Percentiles rank a stretch among this genome's conserved stretches.
phyloP scores from a whole-genome alignment of 2,797 vertebrate genomes.

The Rhinichthys osculus region DNA sequence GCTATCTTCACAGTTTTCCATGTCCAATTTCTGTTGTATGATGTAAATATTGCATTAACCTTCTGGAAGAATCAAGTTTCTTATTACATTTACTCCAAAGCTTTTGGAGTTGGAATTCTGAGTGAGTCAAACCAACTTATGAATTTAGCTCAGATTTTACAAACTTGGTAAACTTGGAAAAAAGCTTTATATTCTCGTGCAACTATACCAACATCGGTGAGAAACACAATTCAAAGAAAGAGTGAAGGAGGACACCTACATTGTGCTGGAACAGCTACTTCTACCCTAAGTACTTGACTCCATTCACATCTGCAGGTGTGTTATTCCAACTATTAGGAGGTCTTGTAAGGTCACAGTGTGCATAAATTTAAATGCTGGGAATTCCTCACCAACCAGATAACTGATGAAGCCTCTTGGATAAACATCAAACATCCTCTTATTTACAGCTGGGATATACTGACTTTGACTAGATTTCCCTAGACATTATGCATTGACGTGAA shows the following conservation, averaged over 20 bases:
- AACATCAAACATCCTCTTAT: constrained; percentile 26
- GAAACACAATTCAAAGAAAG: neutral
- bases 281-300: neutral
- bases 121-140: neutral
- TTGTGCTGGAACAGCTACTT: neutral
- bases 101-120: neutral
- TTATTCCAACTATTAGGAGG: neutral
- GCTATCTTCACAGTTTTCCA: neutral
- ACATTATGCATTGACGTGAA: neutral
- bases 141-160: neutral
- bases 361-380: constrained; percentile 15
- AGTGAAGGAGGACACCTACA: neutral
- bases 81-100: neutral
- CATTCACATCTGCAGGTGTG: neutral
- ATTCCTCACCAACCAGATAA: neutral
- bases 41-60: neutral
- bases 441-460: neutral
- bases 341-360: neutral
- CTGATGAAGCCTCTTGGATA: neutral
- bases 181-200: neutral
- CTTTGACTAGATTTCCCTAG: neutral
- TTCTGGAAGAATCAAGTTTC: neutral
- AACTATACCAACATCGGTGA: neutral
- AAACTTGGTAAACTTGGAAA: neutral
- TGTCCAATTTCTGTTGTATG: neutral